These are phyloP conservation scores for Pandemis corylana DNA, from an alignment of 2,888 invertebrate species.

Conservation along the genomic window DNA sequence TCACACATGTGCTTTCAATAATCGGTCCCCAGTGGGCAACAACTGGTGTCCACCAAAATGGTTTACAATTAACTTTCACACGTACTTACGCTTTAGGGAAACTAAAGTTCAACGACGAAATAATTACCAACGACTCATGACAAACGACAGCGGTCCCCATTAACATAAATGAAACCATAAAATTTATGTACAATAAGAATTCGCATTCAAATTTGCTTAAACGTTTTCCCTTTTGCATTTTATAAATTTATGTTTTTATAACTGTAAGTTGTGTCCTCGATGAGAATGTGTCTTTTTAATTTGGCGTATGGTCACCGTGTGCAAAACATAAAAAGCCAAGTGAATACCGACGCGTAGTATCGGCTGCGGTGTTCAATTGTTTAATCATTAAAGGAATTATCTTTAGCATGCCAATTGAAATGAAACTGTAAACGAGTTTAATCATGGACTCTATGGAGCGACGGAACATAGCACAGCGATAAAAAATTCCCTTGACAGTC, in stretches of 20 bases:
- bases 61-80: slow-evolving; percentile 31
- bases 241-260: slow-evolving; percentile 29
- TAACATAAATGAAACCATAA: slow-evolving; percentile 34
- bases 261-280: slow-evolving; percentile 5
- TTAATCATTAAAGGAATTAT: slow-evolving; percentile 3
- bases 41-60: slow-evolving; percentile 37
- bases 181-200: slow-evolving; percentile 34
- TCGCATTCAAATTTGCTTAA: slow-evolving; percentile 31
- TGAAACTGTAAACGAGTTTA: neutral
- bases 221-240: slow-evolving; percentile 18
- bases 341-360: neutral
- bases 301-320: slow-evolving; percentile 47
- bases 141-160: slow-evolving; percentile 35
- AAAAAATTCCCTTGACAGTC: too few species aligned
- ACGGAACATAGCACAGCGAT: neutral
- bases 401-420: neutral
- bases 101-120: slow-evolving; percentile 36
- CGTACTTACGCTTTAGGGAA: slow-evolving; percentile 30
- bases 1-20: too few species aligned
- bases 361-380: neutral
- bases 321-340: slow-evolving; percentile 13
- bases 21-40: slow-evolving; percentile 28
- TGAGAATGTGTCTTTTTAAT: slow-evolving; percentile 42
- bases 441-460: neutral
- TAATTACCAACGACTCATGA: slow-evolving; percentile 28